phyloP scores from a whole-genome alignment of 2,888 invertebrate species.

The Tryphoninae sp. region DNA sequence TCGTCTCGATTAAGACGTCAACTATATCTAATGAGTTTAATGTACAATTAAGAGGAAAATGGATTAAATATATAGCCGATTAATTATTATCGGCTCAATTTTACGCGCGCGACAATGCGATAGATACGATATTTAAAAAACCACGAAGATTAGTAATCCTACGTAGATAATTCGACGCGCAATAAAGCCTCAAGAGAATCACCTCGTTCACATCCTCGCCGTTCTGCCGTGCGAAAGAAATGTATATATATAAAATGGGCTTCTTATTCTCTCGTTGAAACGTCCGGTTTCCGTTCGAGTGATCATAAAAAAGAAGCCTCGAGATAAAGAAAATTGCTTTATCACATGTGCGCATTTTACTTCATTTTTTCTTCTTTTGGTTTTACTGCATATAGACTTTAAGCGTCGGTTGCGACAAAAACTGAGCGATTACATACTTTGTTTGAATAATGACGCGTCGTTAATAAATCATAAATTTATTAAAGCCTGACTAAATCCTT shows the following conservation, averaged over 20 bases:
- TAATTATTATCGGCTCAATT: too few species aligned
- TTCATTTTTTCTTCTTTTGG: background rate
- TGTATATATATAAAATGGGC: background rate
- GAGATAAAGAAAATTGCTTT: conserved; percentile 7
- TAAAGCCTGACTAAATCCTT: conserved; percentile 24
- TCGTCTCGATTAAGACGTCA: too few species aligned
- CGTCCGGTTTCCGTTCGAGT: background rate
- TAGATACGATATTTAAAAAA: too few species aligned
- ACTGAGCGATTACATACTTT: background rate
- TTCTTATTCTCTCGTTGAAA: background rate
- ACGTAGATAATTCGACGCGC: background rate
- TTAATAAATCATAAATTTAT: background rate
- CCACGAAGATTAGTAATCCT: background rate
- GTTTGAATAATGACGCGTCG: background rate
- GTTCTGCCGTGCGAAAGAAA: background rate
- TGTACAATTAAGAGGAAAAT: too few species aligned
- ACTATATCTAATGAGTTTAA: too few species aligned
- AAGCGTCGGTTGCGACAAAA: background rate
- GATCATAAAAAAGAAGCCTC: background rate
- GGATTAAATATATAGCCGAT: too few species aligned
- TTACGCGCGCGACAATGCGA: too few species aligned
- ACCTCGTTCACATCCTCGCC: background rate
- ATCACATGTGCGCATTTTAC: background rate
- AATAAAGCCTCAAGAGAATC: background rate
- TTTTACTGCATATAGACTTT: background rate